These are phyloP conservation scores for Corbicula japonica DNA, from an alignment of 2,888 invertebrate species.

Conservation along the genomic window DNA sequence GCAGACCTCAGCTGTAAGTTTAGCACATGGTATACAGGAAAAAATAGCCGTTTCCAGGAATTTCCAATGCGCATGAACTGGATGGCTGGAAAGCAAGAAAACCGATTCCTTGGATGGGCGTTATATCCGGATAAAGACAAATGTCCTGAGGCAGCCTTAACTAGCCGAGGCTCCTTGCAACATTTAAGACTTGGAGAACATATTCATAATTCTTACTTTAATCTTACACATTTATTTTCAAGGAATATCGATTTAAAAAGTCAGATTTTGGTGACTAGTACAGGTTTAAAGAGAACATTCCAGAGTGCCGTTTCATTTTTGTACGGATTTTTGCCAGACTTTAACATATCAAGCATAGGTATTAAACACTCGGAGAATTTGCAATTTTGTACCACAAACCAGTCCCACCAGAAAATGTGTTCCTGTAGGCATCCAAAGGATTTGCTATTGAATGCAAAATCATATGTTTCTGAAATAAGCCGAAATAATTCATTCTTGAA, in stretches of 20 bases:
- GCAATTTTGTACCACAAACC: conserved; percentile 85
- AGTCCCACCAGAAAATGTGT: conserved; percentile 92
- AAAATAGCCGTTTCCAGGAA: conserved; percentile 5
- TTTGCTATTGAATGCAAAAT: conserved; percentile 83
- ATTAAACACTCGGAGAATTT: conserved; percentile 86
- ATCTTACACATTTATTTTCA: conserved; percentile 80
- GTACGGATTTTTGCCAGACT: conserved; percentile 91
- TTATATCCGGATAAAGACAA: conserved; percentile 76
- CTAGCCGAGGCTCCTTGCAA: conserved; percentile 93
- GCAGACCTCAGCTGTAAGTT: conserved; percentile 92
- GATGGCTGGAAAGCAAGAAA: conserved; percentile 86
- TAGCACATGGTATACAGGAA: conserved; percentile 57
- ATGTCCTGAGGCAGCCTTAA: conserved; percentile 95
- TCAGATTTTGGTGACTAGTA: conserved; percentile 90
- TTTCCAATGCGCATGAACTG: conserved; percentile 55
- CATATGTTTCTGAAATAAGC: conserved; percentile 32
- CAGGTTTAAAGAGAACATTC: conserved; percentile 95
- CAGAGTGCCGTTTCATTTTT: conserved; percentile 95
- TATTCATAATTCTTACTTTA: conserved; percentile 87
- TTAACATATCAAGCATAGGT: conserved; percentile 90
- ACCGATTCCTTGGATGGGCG: conserved; percentile 74
- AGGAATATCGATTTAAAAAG: conserved; percentile 80
- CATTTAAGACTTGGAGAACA: conserved; percentile 92
- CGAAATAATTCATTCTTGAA: conserved; percentile 88
- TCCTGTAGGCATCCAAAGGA: conserved; percentile 91